phyloP scores from a whole-genome alignment of 2,797 vertebrate genomes.

The Lacerta bilineata region DNA sequence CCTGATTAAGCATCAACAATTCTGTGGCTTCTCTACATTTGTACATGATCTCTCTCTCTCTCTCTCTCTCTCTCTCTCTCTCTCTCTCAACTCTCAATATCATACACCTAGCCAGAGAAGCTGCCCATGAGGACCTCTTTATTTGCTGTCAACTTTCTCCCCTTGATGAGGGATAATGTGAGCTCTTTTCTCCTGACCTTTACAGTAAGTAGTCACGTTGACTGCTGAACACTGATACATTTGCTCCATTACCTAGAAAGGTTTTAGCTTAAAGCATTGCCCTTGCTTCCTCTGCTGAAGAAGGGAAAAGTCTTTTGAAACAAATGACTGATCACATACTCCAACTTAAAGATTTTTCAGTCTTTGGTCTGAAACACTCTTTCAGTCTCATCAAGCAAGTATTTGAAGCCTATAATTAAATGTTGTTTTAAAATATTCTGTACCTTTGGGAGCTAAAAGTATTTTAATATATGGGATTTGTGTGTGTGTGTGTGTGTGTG shows the following conservation, averaged over 20 bases:
- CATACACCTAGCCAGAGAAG: background rate
- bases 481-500: background rate
- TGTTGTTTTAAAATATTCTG: slow-evolving; percentile 42
- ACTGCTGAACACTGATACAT: background rate
- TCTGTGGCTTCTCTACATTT: background rate
- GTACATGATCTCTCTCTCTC: background rate
- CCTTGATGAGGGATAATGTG: background rate
- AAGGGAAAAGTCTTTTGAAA: background rate
- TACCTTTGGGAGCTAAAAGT: background rate
- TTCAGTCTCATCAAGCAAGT: slow-evolving; percentile 14
- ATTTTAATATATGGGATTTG: background rate
- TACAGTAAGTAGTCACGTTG: slow-evolving; percentile 23
- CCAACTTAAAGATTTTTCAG: slow-evolving; percentile 39
- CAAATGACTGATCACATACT: background rate
- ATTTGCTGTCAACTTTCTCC: slow-evolving; percentile 5
- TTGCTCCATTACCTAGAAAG: slow-evolving; percentile 10
- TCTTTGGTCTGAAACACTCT: background rate
- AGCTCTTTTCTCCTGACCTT: slow-evolving; percentile 10
- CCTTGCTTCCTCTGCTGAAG: slow-evolving; percentile 14
- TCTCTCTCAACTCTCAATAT: background rate
- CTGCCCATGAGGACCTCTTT: background rate
- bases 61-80: background rate
- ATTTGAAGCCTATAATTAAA: slow-evolving; percentile 34
- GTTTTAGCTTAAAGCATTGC: slow-evolving; percentile 19
- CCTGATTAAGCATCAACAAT: background rate